These are phyloP conservation scores for Cryptocephalus moraei DNA, from an alignment of 2,888 invertebrate species.

Conservation along the genomic window DNA sequence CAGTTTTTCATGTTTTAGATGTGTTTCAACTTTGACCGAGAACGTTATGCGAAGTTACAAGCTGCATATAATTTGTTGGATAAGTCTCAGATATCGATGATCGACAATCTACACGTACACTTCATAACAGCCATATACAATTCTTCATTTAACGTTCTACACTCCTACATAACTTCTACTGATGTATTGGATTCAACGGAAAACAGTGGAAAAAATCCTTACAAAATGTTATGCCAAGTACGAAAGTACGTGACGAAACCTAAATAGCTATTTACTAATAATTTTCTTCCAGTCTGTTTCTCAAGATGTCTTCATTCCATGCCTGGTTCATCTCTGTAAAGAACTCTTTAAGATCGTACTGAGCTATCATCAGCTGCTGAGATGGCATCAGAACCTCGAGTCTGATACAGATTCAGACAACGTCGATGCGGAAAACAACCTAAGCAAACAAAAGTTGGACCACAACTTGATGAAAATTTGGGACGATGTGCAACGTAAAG, in stretches of 20 bases:
- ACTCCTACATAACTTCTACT: slow-evolving; percentile 39
- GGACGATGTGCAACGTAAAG: slow-evolving; percentile 90
- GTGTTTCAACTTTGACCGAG: slow-evolving; percentile 64
- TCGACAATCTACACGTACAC: slow-evolving; percentile 88
- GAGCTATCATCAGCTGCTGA: slow-evolving; percentile 66
- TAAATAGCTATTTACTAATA: background rate
- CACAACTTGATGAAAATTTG: slow-evolving; percentile 79
- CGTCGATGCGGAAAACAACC: slow-evolving; percentile 50
- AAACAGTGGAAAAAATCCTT: slow-evolving; percentile 57
- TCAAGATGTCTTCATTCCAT: slow-evolving; percentile 56
- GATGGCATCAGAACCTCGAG: slow-evolving; percentile 58
- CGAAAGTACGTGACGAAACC: slow-evolving; percentile 10
- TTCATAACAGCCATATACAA: slow-evolving; percentile 87
- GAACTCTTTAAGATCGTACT: slow-evolving; percentile 72
- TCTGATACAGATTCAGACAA: slow-evolving; percentile 26
- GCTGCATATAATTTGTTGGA: slow-evolving; percentile 81
- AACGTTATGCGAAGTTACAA: slow-evolving; percentile 72
- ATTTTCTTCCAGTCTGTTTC: slow-evolving; percentile 37
- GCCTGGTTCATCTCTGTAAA: slow-evolving; percentile 78
- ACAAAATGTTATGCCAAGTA: slow-evolving; percentile 69
- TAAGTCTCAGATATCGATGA: slow-evolving; percentile 83
- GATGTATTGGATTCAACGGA: slow-evolving; percentile 30
- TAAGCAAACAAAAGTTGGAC: slow-evolving; percentile 78
- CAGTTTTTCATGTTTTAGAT: slow-evolving; percentile 32
- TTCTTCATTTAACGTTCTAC: slow-evolving; percentile 51